Conservation (phyloP, 2,113 vertebrate species). For the Gymnarchus niloticus region DNA sequence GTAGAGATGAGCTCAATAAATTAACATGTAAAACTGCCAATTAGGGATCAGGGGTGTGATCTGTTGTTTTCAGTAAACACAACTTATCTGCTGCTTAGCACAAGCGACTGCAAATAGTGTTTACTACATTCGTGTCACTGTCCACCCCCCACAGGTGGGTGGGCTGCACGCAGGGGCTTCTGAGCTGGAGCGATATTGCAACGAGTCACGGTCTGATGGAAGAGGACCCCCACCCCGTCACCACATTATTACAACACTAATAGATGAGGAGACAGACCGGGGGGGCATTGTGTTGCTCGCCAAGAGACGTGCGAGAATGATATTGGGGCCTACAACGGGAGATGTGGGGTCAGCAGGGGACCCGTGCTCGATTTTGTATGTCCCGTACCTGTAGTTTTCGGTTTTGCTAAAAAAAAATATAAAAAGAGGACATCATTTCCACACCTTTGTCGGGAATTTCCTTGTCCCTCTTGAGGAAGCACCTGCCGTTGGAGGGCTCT, state of each 20-base stretch:
- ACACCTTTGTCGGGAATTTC: constrained; percentile 47
- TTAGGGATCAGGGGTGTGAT: constrained; percentile 21
- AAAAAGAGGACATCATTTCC: background rate
- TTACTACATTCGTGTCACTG: constrained; percentile 3
- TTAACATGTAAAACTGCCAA: constrained; percentile 29
- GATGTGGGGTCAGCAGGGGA: background rate
- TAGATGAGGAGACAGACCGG: background rate
- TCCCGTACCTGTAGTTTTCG: no score
- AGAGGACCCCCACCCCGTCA: background rate
- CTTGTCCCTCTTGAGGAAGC: constrained; percentile 37
- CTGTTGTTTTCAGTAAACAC: constrained; percentile 28
- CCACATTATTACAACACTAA: background rate
- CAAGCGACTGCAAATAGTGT: constrained; percentile 17
- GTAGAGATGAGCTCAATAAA: constrained; percentile 5
- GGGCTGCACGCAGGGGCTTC: background rate
- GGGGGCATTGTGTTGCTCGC: background rate
- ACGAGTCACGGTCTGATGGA: background rate
- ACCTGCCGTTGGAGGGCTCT: constrained; percentile 37
- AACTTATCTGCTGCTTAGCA: constrained; percentile 21
- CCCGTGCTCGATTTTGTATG: background rate
- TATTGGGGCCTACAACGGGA: background rate
- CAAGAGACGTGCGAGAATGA: background rate
- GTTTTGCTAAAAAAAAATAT: background rate
- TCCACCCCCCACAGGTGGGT: background rate
- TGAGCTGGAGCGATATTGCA: background rate